Conservation (phyloP, 37 sponge, comb jelly and placozoan genomes). For the Halichondria panicea region DNA sequence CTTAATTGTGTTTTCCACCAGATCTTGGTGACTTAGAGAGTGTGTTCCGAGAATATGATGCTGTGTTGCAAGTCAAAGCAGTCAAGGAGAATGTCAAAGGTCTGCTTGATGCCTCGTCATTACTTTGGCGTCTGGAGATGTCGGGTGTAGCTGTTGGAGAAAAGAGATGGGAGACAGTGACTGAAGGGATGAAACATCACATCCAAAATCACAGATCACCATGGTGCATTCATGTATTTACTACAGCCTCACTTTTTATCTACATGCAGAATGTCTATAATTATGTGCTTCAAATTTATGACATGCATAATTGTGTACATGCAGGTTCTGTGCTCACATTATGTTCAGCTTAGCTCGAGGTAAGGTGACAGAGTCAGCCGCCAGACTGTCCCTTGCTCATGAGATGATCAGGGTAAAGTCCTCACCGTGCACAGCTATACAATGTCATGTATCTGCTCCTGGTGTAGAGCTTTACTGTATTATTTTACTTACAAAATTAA, state of each 20-base stretch:
- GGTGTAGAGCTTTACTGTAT: too few relatives aligned
- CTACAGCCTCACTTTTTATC: too few relatives aligned
- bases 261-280: too few relatives aligned
- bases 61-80: slow-evolving; percentile 5
- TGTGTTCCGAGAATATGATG: slow-evolving; percentile 53
- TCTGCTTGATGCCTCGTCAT: slow-evolving; percentile 72
- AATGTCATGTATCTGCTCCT: too few relatives aligned
- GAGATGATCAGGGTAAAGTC: slow-evolving; percentile 59
- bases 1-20: too few relatives aligned
- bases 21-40: slow-evolving; percentile 43
- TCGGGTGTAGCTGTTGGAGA: slow-evolving; percentile 54
- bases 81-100: slow-evolving; percentile 38
- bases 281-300: too few relatives aligned
- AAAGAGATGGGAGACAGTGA: slow-evolving; percentile 51
- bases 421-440: too few relatives aligned
- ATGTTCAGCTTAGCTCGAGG: slow-evolving; percentile 58
- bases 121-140: slow-evolving; percentile 75
- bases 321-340: slow-evolving; percentile 55
- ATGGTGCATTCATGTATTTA: slow-evolving; percentile 32
- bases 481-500: too few relatives aligned
- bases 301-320: too few relatives aligned
- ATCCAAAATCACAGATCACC: slow-evolving; percentile 4
- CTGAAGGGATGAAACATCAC: slow-evolving; percentile 11
- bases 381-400: slow-evolving; percentile 48
- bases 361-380: slow-evolving; percentile 41